Conservation (phyloP, 2,888 invertebrate genomes). For the Didymodactylos carnosus region DNA sequence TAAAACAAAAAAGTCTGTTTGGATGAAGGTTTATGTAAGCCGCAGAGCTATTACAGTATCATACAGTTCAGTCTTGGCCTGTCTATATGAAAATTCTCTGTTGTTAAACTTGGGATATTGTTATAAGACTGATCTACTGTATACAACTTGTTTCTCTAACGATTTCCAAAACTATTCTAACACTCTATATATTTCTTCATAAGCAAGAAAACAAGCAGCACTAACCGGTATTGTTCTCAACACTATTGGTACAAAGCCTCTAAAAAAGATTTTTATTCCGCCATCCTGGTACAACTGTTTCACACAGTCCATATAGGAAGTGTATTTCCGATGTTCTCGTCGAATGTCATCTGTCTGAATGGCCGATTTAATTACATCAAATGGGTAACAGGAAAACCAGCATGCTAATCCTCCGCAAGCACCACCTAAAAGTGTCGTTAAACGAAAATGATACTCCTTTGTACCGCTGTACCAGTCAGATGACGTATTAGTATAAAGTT, state of each 20-base stretch:
- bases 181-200: not conserved
- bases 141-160: too few species aligned
- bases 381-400: slow-evolving; percentile 19
- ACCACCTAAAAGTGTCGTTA: slow-evolving; percentile 15
- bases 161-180: too few species aligned
- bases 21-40: too few species aligned
- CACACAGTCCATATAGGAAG: slow-evolving; percentile 15
- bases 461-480: not conserved
- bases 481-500: not conserved
- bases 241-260: slow-evolving; percentile 18
- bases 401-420: slow-evolving; percentile 17
- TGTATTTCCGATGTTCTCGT: slow-evolving; percentile 7
- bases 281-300: slow-evolving; percentile 16
- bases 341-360: slow-evolving; percentile 18
- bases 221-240: slow-evolving; percentile 19
- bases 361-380: slow-evolving; percentile 18
- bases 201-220: slow-evolving; percentile 12
- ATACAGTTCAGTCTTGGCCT: too few species aligned
- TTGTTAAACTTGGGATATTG: too few species aligned
- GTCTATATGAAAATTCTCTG: too few species aligned
- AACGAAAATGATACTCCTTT: not conserved
- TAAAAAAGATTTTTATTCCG: slow-evolving; percentile 17
- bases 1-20: too few species aligned
- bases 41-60: too few species aligned
- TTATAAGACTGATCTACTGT: too few species aligned